Base-by-base conservation (phyloP, 1,140 invertebrate species). In the Steinernema feltiae region DNA sequence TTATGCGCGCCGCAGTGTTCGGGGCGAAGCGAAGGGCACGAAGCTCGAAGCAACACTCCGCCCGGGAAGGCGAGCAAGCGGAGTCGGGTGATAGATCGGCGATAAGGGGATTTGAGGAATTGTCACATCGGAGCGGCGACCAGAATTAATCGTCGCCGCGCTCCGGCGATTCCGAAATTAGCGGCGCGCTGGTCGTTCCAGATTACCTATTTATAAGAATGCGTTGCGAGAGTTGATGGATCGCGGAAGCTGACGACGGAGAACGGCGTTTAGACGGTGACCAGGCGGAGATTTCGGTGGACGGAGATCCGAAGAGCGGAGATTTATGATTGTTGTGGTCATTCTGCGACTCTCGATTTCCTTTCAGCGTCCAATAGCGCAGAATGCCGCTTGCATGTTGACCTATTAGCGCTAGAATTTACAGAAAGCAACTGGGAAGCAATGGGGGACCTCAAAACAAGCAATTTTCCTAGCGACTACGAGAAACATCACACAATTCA, bases 81-180 rank as follows among this genome's bases (percentile, higher is more conserved):
- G 35, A 18, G 7, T 3, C 53, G 53, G 53, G 24, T 63, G 53
- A 63, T 63, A 63, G 24, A 63, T 63, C 53, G 53, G 7, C 53
- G 53, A 63, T 63, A 63, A 63, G 53, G 53, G 53, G 53, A 63
- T 63, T 63, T 63, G 53, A n/a, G 53, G 53, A 63, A n/a, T 63
- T 41, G 35, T 41, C 35, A 41, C 35, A 27, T 63, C 12, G 53
- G 7, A 3, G 7, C 7, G 3, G 53, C 24, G 15, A 27, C 24
- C 15, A 63, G 53, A 21, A 63, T 63, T 63, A 63, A 63, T 63
- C 7, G 53, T 27, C 12, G 24, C 35, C 35, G 35, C 7, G 18
- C 7, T 41, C 35, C 7, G 18, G n/a, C n/a, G n/a, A n/a, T n/a
- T n/a, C n/a, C 35, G 7, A 41, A 41, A 41, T 7, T 7, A 41